phyloP scores from a whole-genome alignment of 2,888 invertebrate genomes.

The Cataglyphis cursor region DNA sequence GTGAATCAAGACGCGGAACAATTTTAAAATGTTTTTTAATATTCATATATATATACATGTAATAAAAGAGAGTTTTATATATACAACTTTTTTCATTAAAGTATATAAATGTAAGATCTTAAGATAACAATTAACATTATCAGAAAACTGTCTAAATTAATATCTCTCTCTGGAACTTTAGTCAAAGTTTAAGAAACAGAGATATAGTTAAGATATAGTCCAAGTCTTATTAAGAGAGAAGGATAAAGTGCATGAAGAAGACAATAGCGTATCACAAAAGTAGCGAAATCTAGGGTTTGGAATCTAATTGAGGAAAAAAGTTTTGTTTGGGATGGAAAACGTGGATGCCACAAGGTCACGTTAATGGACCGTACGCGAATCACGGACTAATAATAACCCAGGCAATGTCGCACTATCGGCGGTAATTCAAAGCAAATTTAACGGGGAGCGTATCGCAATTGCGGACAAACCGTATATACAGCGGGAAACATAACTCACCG shows the following conservation, averaged over 20 bases:
- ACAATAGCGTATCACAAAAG: background rate
- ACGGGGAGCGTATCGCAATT: constrained; percentile 82
- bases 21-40: background rate
- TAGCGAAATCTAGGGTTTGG: background rate
- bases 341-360: constrained; percentile 69
- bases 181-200: background rate
- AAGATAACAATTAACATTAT: constrained; percentile 5
- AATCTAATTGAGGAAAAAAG: constrained; percentile 30
- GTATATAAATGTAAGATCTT: background rate
- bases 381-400: constrained; percentile 82
- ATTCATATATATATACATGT: background rate
- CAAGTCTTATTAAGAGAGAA: background rate
- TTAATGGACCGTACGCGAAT: constrained; percentile 81
- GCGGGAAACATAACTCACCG: constrained; percentile 83
- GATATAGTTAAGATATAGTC: background rate
- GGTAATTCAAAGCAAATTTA: constrained; percentile 84
- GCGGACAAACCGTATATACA: constrained; percentile 77
- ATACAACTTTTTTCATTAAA: background rate
- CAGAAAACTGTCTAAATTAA: background rate
- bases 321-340: constrained; percentile 42
- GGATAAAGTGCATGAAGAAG: background rate
- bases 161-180: background rate
- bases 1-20: background rate
- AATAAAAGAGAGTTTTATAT: background rate
- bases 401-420: constrained; percentile 79